These are phyloP conservation scores for Podocnemis expansa DNA, from an alignment of 2,113 vertebrate species.

Conservation along the genomic window DNA sequence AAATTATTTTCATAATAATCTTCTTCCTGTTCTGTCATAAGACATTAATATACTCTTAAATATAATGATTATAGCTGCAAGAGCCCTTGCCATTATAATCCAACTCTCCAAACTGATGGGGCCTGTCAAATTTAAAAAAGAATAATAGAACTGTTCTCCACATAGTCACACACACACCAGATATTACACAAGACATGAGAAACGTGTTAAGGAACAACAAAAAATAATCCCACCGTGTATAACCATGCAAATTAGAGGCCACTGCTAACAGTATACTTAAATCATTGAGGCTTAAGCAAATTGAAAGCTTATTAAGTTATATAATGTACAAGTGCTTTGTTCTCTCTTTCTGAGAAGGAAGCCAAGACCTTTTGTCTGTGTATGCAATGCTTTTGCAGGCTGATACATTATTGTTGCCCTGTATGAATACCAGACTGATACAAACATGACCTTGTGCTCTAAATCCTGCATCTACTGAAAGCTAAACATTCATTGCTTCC, in stretches of 20 bases:
- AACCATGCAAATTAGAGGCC: not conserved
- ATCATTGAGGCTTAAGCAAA: not conserved
- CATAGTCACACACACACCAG: not conserved
- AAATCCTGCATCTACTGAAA: slow-evolving; percentile 32
- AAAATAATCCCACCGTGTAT: not conserved
- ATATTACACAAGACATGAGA: too few relatives aligned
- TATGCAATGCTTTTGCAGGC: not conserved
- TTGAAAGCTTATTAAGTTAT: slow-evolving; percentile 2
- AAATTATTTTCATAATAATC: not conserved
- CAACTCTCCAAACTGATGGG: not conserved
- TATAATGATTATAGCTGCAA: not conserved
- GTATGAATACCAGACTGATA: not conserved
- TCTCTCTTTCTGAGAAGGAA: slow-evolving; percentile 37
- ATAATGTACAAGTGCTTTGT: not conserved
- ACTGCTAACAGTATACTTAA: not conserved
- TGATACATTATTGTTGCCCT: not conserved
- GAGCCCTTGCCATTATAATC: not conserved
- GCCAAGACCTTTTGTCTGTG: slow-evolving; percentile 18
- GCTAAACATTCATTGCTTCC: not conserved
- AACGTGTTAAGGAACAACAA: not conserved
- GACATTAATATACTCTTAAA: not conserved
- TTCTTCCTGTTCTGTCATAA: not conserved
- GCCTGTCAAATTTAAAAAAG: slow-evolving; percentile 10
- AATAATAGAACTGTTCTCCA: not conserved
- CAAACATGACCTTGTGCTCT: not conserved